Evolutionary conservation across 2,113 vertebrate species (phyloP), one percentile per base, ranked within the genome.

Genomic region (Mesocricetus auratus): DNA sequence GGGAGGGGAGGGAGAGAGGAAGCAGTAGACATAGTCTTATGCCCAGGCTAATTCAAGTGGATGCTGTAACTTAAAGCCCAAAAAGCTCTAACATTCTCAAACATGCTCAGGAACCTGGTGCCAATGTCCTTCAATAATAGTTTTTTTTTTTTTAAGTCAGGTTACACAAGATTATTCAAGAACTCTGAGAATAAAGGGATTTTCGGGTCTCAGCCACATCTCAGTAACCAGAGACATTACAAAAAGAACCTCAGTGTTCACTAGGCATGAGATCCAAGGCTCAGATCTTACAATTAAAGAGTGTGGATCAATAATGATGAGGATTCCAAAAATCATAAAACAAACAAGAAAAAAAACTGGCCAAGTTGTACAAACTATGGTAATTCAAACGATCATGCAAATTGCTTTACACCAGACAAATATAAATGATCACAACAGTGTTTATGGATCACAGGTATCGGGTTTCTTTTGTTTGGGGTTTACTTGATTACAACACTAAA

Each of bases 321-420:
- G 45, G n/a, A 79, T 42, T 79, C 21, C 24, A 92, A 86, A 90
- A 69, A 47, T 58, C 36, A 82, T 21, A 86, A 42, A n/a, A 29
- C 19, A 56, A 71, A 60, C 11, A 83, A 56, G 62, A 50, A 88
- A 45, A 45, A 94, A 82, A 24, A 68, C 13, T 1, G 10, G 19
- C 74, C 87, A 94, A 73, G 33, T 11, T 92, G 10, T 60, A 85
- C 56, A 94, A 87, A 92, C 39, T 60, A 93, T 15, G 60, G 39
- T 94, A 94, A 95, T 91, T 56, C 78, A 94, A 95, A 93, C 53
- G 21, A 96, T 9, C 56, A 60, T 4, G 1, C 60, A 97, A 94
- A 96, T 42, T n/a, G n/a, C 39, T 93, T 91, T 86, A 83, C 26
- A 82, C 7, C 31, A 95, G 39, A 36, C 64, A 91, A 77, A 95